Conservation (phyloP, 2,113 vertebrate genomes). For the Greenwoodochromis staneri region DNA sequence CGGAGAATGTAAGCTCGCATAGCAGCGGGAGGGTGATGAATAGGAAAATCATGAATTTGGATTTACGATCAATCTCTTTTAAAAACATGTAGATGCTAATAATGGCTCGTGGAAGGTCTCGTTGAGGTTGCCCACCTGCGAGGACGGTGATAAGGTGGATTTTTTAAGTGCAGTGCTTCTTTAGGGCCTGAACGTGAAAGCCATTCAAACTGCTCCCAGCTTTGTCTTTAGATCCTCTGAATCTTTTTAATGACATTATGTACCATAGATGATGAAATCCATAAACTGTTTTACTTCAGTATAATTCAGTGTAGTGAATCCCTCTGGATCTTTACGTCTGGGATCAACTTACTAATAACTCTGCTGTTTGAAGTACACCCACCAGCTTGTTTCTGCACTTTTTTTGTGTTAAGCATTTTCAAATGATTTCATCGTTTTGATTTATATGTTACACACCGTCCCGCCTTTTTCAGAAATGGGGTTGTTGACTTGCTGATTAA, state of each 20-base stretch:
- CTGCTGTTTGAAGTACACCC: not conserved
- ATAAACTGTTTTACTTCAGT: not conserved
- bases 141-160: not conserved
- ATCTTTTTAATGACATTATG: not conserved
- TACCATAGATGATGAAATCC: not conserved
- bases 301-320: not conserved
- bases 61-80: not conserved
- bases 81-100: not conserved
- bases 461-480: rapidly evolving
- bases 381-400: not conserved
- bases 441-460: not conserved
- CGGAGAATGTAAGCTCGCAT: not conserved
- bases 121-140: not conserved
- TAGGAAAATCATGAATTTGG: not conserved
- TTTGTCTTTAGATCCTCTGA: not conserved
- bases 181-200: not conserved
- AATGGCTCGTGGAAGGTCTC: rapidly evolving
- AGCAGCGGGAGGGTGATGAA: rapidly evolving
- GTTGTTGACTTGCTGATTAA: not conserved
- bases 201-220: not conserved
- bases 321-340: not conserved
- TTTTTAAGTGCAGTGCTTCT: not conserved
- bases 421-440: not conserved
- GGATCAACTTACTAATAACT: not conserved
- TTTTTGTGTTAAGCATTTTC: not conserved